phyloP scores from a whole-genome alignment of 2,113 vertebrate species.

The Nipponia nippon region DNA sequence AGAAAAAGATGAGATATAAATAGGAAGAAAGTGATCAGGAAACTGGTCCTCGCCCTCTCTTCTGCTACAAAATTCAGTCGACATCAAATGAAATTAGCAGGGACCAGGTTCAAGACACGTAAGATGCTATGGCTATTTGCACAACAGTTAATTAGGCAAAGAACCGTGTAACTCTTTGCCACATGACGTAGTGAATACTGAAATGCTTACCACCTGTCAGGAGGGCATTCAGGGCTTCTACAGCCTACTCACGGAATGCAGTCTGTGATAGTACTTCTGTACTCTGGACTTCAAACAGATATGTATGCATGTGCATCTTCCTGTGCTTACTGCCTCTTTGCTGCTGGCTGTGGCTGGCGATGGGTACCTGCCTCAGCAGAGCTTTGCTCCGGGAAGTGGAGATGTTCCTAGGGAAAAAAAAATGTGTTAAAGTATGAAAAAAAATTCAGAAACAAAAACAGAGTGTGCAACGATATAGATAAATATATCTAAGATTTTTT shows the following conservation, averaged over 20 bases:
- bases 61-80: neutral
- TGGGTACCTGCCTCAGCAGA: neutral
- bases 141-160: neutral
- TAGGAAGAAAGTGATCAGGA: neutral
- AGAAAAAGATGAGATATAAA: neutral
- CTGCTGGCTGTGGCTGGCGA: neutral
- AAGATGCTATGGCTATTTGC: neutral
- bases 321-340: neutral
- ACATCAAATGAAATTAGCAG: neutral
- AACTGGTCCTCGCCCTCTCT: neutral
- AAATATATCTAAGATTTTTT: neutral
- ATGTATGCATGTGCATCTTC: fast-evolving
- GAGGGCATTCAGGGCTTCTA: neutral
- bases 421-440: neutral
- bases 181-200: neutral
- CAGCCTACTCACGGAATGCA: neutral
- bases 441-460: neutral
- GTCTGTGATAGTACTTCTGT: neutral
- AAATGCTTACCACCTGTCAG: neutral
- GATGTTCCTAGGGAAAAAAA: neutral
- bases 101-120: neutral
- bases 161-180: neutral
- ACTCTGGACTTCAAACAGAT: neutral
- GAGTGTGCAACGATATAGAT: neutral
- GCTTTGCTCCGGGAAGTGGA: neutral